A percentile compares a stretch with the other conserved stretches of the same genome.
phyloP scores from a whole-genome alignment of 2,113 vertebrate genomes.

The Peromyscus maniculatus region DNA sequence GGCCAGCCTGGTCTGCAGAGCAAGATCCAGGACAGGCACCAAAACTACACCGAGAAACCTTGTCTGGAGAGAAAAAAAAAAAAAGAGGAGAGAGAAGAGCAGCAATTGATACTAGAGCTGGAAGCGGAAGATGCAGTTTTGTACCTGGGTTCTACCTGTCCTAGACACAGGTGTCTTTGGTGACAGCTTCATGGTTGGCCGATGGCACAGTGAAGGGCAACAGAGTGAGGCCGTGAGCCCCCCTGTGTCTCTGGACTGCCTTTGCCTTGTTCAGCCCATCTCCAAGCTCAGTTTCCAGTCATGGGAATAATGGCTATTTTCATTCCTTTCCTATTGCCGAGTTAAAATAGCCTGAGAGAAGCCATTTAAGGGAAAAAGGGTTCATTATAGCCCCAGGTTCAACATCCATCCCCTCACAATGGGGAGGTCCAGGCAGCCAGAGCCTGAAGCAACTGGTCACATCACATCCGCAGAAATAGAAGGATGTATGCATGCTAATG shows the following conservation, averaged over 20 bases:
- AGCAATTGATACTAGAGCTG: not conserved
- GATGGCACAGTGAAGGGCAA: not conserved
- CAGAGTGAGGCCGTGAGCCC: too few species aligned
- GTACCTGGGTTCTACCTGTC: not conserved
- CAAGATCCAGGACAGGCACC: too few species aligned
- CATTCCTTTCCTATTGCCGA: not conserved
- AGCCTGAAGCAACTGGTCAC: not conserved
- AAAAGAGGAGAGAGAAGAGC: too few species aligned
- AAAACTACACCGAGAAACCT: too few species aligned
- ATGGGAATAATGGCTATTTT: not conserved
- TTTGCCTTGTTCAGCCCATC: not conserved
- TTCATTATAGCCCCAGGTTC: not conserved
- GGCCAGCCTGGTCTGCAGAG: too few species aligned
- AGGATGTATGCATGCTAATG: not conserved
- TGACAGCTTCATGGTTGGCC: not conserved
- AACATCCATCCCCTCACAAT: not conserved
- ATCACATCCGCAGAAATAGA: not conserved
- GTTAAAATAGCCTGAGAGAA: not conserved
- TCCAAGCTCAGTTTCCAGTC: not conserved
- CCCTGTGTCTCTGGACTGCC: not conserved
- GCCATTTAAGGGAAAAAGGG: not conserved
- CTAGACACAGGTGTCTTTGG: not conserved
- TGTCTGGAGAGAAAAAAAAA: too few species aligned
- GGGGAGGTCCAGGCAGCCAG: not conserved
- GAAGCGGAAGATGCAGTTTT: not conserved